Conservation (phyloP, 1,140 invertebrate genomes). For the Colletes latitarsis region DNA sequence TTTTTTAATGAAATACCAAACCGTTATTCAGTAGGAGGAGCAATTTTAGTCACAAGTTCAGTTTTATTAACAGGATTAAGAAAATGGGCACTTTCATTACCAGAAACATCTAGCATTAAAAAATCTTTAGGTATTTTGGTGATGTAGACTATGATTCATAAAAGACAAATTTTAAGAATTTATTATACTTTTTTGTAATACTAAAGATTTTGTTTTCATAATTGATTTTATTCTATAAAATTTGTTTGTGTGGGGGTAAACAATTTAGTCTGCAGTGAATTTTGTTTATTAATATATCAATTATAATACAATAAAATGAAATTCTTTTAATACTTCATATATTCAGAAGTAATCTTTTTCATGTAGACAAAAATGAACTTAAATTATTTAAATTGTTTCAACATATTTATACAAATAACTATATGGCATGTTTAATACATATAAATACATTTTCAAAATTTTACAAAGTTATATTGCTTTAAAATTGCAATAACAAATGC, state of each 20-base stretch:
- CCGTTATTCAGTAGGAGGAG: constrained; percentile 89
- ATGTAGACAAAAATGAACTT: not conserved
- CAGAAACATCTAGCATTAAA: constrained; percentile 85
- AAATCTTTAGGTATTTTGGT: constrained; percentile 84
- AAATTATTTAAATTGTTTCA: not conserved
- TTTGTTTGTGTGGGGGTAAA: not conserved
- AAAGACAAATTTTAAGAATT: not conserved
- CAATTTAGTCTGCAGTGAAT: not conserved
- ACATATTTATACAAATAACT: constrained; percentile 1
- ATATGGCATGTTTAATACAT: not conserved
- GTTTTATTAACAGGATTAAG: constrained; percentile 91
- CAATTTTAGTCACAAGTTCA: constrained; percentile 91
- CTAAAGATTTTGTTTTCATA: not conserved
- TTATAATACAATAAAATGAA: not conserved
- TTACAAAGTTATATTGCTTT: not conserved
- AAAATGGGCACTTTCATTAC: constrained; percentile 91
- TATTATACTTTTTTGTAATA: not conserved
- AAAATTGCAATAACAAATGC: not conserved
- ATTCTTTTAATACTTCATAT: not conserved
- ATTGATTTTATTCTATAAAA: not conserved
- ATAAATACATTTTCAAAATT: not conserved
- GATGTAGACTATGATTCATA: constrained; percentile 68
- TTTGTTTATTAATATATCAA: not conserved
- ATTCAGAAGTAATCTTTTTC: not conserved
- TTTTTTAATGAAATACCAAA: constrained; percentile 94